Percentiles rank a stretch among this genome's conserved stretches.
Conservation (phyloP, 2,797 vertebrate genomes). For the Pipistrellus nathusii region DNA sequence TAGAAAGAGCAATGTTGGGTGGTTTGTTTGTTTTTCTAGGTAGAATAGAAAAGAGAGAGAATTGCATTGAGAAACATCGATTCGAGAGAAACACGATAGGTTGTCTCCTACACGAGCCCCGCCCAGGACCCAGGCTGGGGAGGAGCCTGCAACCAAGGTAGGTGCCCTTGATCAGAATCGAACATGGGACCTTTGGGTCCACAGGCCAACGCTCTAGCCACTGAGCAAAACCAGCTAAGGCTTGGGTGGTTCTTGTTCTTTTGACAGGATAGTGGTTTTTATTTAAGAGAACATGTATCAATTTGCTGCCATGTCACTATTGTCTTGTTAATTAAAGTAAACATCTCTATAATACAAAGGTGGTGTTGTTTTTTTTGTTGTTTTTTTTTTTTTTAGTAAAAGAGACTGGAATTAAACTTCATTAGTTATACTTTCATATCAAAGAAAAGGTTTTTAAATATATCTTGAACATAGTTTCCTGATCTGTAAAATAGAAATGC, state of each 20-base stretch:
- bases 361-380: constrained; percentile 23
- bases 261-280: no score
- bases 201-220: no score
- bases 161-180: no score
- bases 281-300: neutral
- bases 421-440: neutral
- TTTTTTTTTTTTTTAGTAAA: constrained; percentile 29
- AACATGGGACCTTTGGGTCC: no score
- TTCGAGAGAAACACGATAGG: no score
- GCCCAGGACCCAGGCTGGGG: no score
- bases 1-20: neutral
- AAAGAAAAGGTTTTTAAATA: neutral
- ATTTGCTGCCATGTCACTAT: neutral
- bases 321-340: constrained; percentile 28
- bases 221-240: no score
- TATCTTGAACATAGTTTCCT: neutral
- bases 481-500: constrained; percentile 16
- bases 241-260: no score
- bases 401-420: neutral
- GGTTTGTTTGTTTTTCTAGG: neutral
- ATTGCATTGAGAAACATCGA: no score
- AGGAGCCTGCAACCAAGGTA: no score
- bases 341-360: neutral
- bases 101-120: no score
- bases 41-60: no score